Evolutionary conservation across 2,888 invertebrate species (phyloP), one percentile per base, ranked within the genome.

Genomic region (Junonia oenone): DNA sequence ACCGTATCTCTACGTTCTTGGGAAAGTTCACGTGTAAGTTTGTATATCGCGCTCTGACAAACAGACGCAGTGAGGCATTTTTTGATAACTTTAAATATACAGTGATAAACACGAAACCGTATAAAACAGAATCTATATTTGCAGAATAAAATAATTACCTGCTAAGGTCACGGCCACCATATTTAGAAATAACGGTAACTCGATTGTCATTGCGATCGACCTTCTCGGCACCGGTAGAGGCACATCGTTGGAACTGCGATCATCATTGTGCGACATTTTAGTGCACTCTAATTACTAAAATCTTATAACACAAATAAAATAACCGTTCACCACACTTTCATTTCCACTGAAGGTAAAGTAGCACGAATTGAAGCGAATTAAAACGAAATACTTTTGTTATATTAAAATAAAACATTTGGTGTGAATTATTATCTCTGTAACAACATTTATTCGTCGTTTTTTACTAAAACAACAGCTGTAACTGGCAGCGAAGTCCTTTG

Each of bases 131-230:
- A 11, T 35, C 13, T n/a, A n/a, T 35, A 35, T 35, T 35, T 35
- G 13, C 8, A 15, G 11, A 3, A 15, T 15, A 19, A 1, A 11
- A 40, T 19, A 40, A n/a, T 43, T 75, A 88, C 90, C 80, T 64
- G 82, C 76, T 29, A 90, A 67, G n/a, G 81, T 68, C 37, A 77
- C 55, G 26, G 80, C 76, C 57, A 83, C 55, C 68, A 90, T 78
- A 29, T 75, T 73, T 26, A 83, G 45, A 71, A 90, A 86, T 63
- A 90, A 63, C 56, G 89, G 83, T 29, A 88, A 66, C 68, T 90
- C 90, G 68, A 86, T 68, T 1, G 85, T 79, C 29, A 83, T 63
- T 37, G 67, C 67, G 62, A 76, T 82, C 3, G 73, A 74, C 65
- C 72, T 76, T 26, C 73, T 71, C 14, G 80, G 78, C 45, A 79